Percentiles rank a stretch among this genome's conserved stretches.
phyloP scores from a whole-genome alignment of 2,113 vertebrate genomes.

The Nipponia nippon region DNA sequence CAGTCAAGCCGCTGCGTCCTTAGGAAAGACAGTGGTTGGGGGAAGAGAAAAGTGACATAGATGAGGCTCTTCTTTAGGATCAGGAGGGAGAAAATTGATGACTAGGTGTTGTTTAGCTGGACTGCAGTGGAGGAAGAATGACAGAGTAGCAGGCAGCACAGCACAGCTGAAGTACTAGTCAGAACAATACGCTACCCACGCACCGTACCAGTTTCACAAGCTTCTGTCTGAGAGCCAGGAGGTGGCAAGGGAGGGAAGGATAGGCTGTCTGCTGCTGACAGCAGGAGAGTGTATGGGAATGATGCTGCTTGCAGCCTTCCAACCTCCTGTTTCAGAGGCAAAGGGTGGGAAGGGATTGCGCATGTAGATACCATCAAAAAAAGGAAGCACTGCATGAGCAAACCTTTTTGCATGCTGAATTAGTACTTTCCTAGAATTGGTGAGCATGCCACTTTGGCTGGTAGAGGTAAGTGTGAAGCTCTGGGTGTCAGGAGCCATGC shows the following conservation, averaged over 20 bases:
- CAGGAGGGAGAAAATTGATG: not conserved
- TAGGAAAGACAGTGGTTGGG: not conserved
- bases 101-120: not conserved
- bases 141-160: not conserved
- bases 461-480: not conserved
- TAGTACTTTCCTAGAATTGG: not conserved
- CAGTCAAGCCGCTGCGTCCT: not conserved
- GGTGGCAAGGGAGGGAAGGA: slow-evolving; percentile 3
- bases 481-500: not conserved
- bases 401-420: not conserved
- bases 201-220: not conserved
- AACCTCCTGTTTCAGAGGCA: not conserved
- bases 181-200: slow-evolving; percentile 28
- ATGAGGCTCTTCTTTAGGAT: not conserved
- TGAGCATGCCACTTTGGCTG: not conserved
- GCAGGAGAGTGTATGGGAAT: not conserved
- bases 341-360: not conserved
- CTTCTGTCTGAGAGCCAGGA: slow-evolving; percentile 30
- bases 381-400: not conserved
- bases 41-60: not conserved
- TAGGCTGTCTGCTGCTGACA: slow-evolving; percentile 18
- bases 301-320: slow-evolving; percentile 6
- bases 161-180: slow-evolving; percentile 19
- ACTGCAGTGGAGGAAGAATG: not conserved
- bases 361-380: not conserved